These are phyloP conservation scores for Leptoteleia sp. DNA, from an alignment of 1,140 invertebrate species.

Conservation along the genomic window DNA sequence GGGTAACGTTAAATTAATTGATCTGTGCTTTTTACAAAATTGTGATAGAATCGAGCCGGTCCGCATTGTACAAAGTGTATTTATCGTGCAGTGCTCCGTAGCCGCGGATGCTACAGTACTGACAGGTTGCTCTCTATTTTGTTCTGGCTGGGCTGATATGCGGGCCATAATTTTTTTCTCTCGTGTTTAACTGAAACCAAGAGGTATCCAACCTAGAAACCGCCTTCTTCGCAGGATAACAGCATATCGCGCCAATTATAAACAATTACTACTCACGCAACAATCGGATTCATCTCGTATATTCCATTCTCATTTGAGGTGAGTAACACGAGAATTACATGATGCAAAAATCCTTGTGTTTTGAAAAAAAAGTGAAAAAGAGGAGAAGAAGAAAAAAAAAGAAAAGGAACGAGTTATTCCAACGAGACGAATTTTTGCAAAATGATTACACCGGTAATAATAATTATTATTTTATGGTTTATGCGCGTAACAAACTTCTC, in stretches of 20 bases:
- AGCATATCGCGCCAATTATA: constrained; percentile 68
- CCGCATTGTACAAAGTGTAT: constrained; percentile 7
- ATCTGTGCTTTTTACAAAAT: constrained; percentile 16
- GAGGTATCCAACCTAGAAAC: constrained; percentile 79
- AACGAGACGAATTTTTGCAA: too few species aligned
- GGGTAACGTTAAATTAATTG: constrained; percentile 1
- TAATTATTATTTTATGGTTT: too few species aligned
- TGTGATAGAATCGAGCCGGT: constrained; percentile 5
- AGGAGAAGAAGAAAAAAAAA: too few species aligned
- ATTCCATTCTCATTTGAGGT: constrained; percentile 52
- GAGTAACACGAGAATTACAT: constrained; percentile 47
- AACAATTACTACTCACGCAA: constrained; percentile 71
- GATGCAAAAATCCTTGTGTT: too few species aligned
- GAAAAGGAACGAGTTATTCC: too few species aligned
- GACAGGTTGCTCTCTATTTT: constrained; percentile 72
- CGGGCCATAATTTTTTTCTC: constrained; percentile 70
- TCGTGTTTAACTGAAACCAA: constrained; percentile 71
- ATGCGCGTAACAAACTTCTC: too few species aligned
- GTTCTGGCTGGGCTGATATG: constrained; percentile 76
- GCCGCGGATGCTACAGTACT: constrained; percentile 46
- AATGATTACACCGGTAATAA: too few species aligned
- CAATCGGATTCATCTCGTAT: constrained; percentile 58
- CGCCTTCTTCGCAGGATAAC: constrained; percentile 71
- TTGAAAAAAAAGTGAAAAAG: constrained; percentile 1
- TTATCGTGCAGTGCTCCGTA: constrained; percentile 19